Percentiles rank a stretch among this genome's conserved stretches.
phyloP scores from a whole-genome alignment of 2,888 invertebrate genomes.

The Aphrophora alni region DNA sequence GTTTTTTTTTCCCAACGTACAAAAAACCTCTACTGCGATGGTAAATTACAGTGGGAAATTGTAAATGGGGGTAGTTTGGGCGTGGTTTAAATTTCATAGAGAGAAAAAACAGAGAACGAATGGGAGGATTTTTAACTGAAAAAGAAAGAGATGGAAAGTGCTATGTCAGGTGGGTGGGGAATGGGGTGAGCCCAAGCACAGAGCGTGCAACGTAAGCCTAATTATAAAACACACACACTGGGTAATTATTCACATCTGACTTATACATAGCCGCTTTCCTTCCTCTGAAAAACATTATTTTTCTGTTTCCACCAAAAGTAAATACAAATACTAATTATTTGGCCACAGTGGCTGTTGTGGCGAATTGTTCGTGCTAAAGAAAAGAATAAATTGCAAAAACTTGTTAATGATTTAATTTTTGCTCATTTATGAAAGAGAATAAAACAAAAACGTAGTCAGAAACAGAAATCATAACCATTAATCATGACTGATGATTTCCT shows the following conservation, averaged over 20 bases:
- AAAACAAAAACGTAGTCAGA: background rate
- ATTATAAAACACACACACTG: constrained; percentile 40
- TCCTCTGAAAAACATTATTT: constrained; percentile 45
- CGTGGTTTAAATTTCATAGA: constrained; percentile 33
- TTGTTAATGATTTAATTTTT: constrained; percentile 13
- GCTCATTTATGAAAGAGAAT: background rate
- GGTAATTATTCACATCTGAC: constrained; percentile 49
- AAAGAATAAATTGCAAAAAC: constrained; percentile 9
- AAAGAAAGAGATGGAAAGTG: constrained; percentile 26
- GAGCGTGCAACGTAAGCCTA: constrained; percentile 39
- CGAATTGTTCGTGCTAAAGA: background rate
- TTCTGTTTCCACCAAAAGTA: constrained; percentile 44
- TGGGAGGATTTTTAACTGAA: constrained; percentile 32
- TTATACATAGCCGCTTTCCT: constrained; percentile 48
- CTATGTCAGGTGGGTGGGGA: constrained; percentile 18
- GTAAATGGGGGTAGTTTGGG: constrained; percentile 28
- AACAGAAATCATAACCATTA: background rate
- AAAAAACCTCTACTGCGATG: constrained; percentile 23
- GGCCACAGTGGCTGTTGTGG: constrained; percentile 1
- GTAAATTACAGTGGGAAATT: background rate
- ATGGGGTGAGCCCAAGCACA: constrained; percentile 13
- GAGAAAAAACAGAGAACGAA: constrained; percentile 26
- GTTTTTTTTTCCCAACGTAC: constrained; percentile 40
- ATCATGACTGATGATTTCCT: background rate
- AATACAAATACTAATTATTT: constrained; percentile 48